phyloP scores from a whole-genome alignment of 2,888 invertebrate genomes.

The Harpalus rubripes region DNA sequence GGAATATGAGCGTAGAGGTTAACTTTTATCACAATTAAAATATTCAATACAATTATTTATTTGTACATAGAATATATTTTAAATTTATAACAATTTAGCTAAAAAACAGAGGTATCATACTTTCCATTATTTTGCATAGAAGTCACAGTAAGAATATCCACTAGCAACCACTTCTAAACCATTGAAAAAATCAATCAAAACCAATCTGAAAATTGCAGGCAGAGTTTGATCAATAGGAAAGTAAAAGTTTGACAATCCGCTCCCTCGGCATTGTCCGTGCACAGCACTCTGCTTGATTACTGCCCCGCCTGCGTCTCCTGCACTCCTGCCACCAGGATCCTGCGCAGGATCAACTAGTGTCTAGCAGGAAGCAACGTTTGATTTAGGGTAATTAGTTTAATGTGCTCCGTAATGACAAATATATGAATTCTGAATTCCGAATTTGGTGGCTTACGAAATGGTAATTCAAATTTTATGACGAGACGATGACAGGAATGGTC shows the following conservation, averaged over 20 bases:
- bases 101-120: too few species aligned
- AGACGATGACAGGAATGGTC: too few species aligned
- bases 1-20: too few species aligned
- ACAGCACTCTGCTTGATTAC: slow-evolving; percentile 53
- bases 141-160: too few species aligned
- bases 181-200: slow-evolving; percentile 51
- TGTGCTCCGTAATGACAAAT: slow-evolving; percentile 15
- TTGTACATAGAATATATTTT: too few species aligned
- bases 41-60: too few species aligned
- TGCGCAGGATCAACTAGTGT: slow-evolving; percentile 51
- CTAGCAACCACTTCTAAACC: background rate
- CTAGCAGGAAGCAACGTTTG: slow-evolving; percentile 15
- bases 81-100: too few species aligned
- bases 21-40: too few species aligned
- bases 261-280: slow-evolving; percentile 32
- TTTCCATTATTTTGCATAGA: too few species aligned
- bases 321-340: background rate
- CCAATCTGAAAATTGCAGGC: slow-evolving; percentile 52
- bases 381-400: slow-evolving; percentile 51
- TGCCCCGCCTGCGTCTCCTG: slow-evolving; percentile 17
- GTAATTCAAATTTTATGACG: too few species aligned
- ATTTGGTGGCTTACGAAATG: too few species aligned
- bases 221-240: slow-evolving; percentile 55
- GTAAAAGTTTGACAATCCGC: slow-evolving; percentile 56
- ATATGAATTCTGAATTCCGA: background rate